Evolutionary conservation across 2,113 vertebrate species (phyloP).

Genomic region (Ceyx melanurus): DNA sequence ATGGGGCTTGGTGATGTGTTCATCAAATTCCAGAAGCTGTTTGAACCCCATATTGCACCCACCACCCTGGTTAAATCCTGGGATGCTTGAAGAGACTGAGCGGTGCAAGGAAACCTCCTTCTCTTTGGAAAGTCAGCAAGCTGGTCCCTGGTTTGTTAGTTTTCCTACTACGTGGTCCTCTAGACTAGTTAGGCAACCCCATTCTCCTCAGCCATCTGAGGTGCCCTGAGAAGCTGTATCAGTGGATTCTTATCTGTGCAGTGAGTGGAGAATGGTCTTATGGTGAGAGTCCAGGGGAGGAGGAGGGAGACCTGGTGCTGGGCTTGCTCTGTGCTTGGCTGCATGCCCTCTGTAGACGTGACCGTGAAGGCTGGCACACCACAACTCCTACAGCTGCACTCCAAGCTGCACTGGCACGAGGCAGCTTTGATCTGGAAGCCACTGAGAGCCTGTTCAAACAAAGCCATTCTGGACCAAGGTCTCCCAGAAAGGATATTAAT

Average conservation of each 20-base stretch:
- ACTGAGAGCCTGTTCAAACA: not conserved
- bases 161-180: not conserved
- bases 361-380: not conserved
- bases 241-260: not conserved
- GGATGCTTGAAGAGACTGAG: not conserved
- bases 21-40: not conserved
- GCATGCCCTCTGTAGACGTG: not conserved
- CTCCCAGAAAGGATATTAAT: not conserved
- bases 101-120: not conserved
- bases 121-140: not conserved
- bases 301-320: not conserved
- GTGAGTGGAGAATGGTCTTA: not conserved
- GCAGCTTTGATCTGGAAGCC: slow-evolving; percentile 5
- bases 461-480: not conserved
- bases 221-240: not conserved
- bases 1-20: not conserved
- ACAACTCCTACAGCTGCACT: not conserved
- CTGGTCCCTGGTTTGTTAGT: not conserved
- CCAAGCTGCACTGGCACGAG: not conserved
- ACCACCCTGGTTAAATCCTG: not conserved
- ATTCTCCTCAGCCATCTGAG: not conserved
- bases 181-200: not conserved
- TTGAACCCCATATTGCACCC: not conserved
- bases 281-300: not conserved
- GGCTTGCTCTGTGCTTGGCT: not conserved